Percentiles rank a stretch among this genome's conserved stretches.
Evolutionary conservation across 2,797 vertebrate genomes (phyloP).

Genomic region (Sebastes minor): DNA sequence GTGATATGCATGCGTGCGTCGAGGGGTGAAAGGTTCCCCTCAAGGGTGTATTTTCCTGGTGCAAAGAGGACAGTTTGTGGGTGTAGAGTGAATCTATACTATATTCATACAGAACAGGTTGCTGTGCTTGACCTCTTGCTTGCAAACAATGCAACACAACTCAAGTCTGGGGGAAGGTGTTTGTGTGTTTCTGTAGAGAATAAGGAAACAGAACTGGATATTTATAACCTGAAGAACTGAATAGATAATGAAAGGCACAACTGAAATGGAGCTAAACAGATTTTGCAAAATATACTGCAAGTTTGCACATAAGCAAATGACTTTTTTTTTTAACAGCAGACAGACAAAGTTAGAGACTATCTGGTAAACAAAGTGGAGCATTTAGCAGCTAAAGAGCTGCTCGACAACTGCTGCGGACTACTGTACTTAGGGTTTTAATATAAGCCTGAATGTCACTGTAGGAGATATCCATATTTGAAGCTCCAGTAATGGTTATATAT

Average conservation of each 20-base stretch:
- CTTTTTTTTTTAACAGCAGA: neutral
- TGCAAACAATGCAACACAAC: conserved; percentile 18
- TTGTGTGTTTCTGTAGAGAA: conserved; percentile 2
- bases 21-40: conserved; percentile 30
- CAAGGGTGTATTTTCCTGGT: conserved; percentile 35
- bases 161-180: conserved; percentile 5
- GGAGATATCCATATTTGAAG: neutral
- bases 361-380: neutral
- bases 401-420: neutral
- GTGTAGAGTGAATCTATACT: conserved; percentile 47
- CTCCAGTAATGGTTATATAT: neutral
- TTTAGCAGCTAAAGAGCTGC: neutral
- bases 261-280: neutral
- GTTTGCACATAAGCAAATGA: neutral
- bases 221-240: conserved; percentile 6
- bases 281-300: neutral
- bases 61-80: conserved; percentile 38
- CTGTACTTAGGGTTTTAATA: neutral
- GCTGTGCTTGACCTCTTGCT: conserved; percentile 42
- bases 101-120: conserved; percentile 12
- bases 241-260: neutral
- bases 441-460: neutral
- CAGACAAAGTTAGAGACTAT: neutral
- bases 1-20: conserved; percentile 14
- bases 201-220: neutral